phyloP scores from a whole-genome alignment of 2,888 invertebrate genomes.

The Tachina lurida region DNA sequence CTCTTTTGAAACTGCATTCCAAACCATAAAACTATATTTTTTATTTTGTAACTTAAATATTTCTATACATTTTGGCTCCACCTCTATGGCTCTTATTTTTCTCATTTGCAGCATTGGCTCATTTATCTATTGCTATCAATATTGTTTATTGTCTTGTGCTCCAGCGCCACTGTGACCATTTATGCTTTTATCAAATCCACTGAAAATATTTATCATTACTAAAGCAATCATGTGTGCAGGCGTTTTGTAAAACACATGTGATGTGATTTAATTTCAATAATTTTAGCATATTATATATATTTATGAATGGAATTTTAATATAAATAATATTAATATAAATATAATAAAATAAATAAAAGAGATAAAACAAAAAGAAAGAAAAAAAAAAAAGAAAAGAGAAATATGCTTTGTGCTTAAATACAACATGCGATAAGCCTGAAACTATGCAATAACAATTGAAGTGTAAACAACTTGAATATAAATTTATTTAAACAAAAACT shows the following conservation, averaged over 20 bases:
- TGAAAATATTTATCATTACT: constrained; percentile 40
- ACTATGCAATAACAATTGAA: constrained; percentile 59
- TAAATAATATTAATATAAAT: constrained; percentile 40
- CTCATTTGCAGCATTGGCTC: constrained; percentile 38
- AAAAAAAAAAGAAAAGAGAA: not conserved
- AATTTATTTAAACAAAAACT: constrained; percentile 34
- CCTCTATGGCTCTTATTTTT: not conserved
- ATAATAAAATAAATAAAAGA: constrained; percentile 28
- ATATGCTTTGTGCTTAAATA: constrained; percentile 27
- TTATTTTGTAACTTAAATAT: too few species aligned
- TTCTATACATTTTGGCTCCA: too few species aligned
- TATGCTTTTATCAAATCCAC: constrained; percentile 33
- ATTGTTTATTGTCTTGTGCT: constrained; percentile 11
- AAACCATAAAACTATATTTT: too few species aligned
- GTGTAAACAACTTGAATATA: constrained; percentile 54
- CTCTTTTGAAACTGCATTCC: too few species aligned
- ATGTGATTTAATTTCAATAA: constrained; percentile 38
- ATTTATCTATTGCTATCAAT: constrained; percentile 6
- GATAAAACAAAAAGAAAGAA: not conserved
- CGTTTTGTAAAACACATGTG: constrained; percentile 5
- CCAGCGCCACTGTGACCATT: constrained; percentile 19
- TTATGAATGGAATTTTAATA: constrained; percentile 48
- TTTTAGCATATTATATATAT: constrained; percentile 10
- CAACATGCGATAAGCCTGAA: constrained; percentile 46
- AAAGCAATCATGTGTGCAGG: constrained; percentile 19